A percentile compares a stretch with the other conserved stretches of the same genome.
phyloP scores from a whole-genome alignment of 2,797 vertebrate genomes.

The Arrhamphus sclerolepis region DNA sequence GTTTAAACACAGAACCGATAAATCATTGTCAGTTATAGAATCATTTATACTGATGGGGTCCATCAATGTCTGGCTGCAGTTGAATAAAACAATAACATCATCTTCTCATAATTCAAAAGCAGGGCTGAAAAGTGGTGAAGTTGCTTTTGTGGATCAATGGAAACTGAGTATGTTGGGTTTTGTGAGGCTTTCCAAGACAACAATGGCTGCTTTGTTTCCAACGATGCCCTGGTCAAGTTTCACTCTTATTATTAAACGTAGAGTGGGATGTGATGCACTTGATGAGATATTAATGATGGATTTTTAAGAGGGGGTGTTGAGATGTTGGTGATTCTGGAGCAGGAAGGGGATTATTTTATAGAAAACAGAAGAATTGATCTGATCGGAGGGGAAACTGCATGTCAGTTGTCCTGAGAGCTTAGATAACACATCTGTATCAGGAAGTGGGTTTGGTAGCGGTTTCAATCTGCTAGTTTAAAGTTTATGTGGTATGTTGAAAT shows the following conservation, averaged over 20 bases:
- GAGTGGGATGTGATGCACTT: conserved; percentile 38
- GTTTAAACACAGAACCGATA: too few relatives aligned
- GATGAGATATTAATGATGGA: conserved; percentile 61
- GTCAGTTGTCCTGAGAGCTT: too few relatives aligned
- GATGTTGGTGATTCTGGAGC: conserved; percentile 19
- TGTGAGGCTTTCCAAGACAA: conserved; percentile 25
- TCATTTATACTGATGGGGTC: too few relatives aligned
- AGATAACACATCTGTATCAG: too few relatives aligned
- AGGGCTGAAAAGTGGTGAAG: conserved; percentile 6
- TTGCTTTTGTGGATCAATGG: conserved; percentile 25
- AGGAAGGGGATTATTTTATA: conserved; percentile 29
- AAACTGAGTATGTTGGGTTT: conserved; percentile 35
- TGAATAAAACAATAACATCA: too few relatives aligned
- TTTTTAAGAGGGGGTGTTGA: conserved; percentile 37
- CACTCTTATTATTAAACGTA: conserved; percentile 52
- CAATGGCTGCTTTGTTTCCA: conserved; percentile 56
- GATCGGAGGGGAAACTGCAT: conserved; percentile 4
- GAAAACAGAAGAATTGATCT: conserved; percentile 26
- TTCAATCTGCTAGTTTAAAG: too few relatives aligned
- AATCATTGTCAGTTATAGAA: too few relatives aligned
- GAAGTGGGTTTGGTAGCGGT: too few relatives aligned
- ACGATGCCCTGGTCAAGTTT: conserved; percentile 29
- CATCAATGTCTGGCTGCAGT: too few relatives aligned
- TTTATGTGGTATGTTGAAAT: too few relatives aligned
- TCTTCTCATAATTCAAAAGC: conserved; percentile 28